Evolutionary conservation across 2,888 invertebrate genomes (phyloP).

Genomic region (Phania funesta): DNA sequence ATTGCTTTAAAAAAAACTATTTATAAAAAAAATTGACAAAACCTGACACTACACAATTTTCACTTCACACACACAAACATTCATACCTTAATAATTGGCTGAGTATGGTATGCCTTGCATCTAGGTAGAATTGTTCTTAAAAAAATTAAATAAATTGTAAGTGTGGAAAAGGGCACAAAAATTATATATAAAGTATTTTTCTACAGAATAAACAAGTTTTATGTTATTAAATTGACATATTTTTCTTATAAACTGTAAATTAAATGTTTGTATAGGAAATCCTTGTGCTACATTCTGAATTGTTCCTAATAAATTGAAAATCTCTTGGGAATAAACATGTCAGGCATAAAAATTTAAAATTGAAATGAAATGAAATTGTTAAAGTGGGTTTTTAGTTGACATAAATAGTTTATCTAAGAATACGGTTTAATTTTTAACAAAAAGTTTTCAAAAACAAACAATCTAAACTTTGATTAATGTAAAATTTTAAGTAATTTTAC

Average conservation of each 20-base stretch:
- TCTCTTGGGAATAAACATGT: not conserved
- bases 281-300: not conserved
- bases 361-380: not conserved
- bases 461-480: not conserved
- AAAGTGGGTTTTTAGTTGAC: not conserved
- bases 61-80: not conserved
- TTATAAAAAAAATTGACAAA: slow-evolving; percentile 7
- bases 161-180: slow-evolving; percentile 39
- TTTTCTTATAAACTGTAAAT: slow-evolving; percentile 20
- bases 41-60: slow-evolving; percentile 42
- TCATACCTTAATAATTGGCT: not conserved
- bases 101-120: not conserved
- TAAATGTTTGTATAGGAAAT: not conserved
- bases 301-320: not conserved
- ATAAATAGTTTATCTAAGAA: too few species aligned
- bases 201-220: not conserved
- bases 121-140: not conserved
- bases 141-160: slow-evolving; percentile 21
- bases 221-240: slow-evolving; percentile 61
- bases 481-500: not conserved
- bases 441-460: not conserved
- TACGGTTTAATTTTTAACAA: not conserved
- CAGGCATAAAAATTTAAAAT: too few species aligned
- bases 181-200: slow-evolving; percentile 13
- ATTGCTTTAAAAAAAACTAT: slow-evolving; percentile 74